Evolutionary conservation across 2,797 vertebrate species (phyloP), one percentile per base, ranked within the genome.

Genomic region (Tapirus indicus): DNA sequence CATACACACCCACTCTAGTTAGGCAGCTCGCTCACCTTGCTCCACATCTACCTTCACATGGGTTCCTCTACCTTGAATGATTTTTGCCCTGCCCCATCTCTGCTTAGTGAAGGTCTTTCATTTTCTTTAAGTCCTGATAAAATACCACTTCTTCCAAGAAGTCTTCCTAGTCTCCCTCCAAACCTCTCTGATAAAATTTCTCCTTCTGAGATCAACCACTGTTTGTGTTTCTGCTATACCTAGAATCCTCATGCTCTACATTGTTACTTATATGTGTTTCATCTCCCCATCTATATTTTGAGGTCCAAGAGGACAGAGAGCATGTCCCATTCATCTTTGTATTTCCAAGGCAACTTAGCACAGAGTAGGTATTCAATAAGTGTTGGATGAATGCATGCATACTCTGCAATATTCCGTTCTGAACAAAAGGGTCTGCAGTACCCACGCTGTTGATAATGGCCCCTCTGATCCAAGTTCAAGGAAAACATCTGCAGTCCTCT

Each of bases 401-500:
- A 85, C 88, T 95, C 91, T 90, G 54, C 79, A 86, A 80, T 83
- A 91, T 89, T 91, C 86, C 32, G 1, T 96, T 86, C 54, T 72
- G 41, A 54, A 60, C 21, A 88, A 94, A 82, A 91, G 79, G 54
- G 85, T 49, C 72, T 72, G 93, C n/a, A 91, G 1, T 56, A 17
- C 58, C 52, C 82, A n/a, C 94, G 7, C 41, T 80, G 68, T 86
- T 91, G 78, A 83, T 91, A 94, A 91, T 86, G 62, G 80, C 89
- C 58, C 86, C 82, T 96, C 78, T 96, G 94, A 93, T 89, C 78
- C 82, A 74, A 71, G 78, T 82, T 88, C 32, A 84, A 94, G 94
- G 66, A 88, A 85, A 90, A 88, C 96, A 96, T 92, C 96, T 97
- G 96, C 84, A 47, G 68, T 54, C 88, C 71, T 79, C 79, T 87